Evolutionary conservation across 2,797 vertebrate species (phyloP).

Genomic region (Ptychadena robeensis): DNA sequence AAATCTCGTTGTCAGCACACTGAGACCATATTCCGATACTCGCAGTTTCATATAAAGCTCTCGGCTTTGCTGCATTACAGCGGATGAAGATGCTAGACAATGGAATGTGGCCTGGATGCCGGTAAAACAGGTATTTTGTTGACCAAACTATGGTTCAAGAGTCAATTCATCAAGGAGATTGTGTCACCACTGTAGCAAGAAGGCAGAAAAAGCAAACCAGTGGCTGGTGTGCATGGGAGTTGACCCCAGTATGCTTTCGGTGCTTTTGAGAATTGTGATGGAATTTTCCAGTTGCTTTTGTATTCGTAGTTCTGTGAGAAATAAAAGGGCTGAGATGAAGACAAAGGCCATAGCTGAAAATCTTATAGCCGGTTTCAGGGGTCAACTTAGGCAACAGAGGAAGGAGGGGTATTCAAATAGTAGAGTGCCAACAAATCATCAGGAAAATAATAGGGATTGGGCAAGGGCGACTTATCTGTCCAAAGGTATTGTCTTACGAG

Average conservation of each 20-base stretch:
- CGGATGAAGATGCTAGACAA: neutral
- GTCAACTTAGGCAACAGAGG: neutral
- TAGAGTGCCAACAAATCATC: neutral
- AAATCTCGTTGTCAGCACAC: conserved; percentile 22
- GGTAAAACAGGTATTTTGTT: neutral
- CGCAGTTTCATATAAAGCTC: neutral
- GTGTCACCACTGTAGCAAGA: neutral
- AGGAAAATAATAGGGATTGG: neutral
- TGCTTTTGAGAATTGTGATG: neutral
- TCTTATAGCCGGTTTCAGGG: neutral
- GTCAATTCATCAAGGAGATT: neutral
- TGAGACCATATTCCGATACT: neutral
- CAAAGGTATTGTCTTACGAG: too few species aligned
- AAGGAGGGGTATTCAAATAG: neutral
- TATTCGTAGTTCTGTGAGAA: neutral
- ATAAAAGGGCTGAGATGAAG: neutral
- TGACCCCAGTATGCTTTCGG: too few species aligned
- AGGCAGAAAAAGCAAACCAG: neutral
- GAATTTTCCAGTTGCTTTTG: neutral
- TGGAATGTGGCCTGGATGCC: too few species aligned
- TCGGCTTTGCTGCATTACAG: neutral
- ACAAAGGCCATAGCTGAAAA: too few species aligned
- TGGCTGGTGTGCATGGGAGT: neutral
- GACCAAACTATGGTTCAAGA: too few species aligned
- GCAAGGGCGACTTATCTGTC: too few species aligned